Conservation (phyloP, 2,113 vertebrate genomes). For the Mormyrus iriodes region DNA sequence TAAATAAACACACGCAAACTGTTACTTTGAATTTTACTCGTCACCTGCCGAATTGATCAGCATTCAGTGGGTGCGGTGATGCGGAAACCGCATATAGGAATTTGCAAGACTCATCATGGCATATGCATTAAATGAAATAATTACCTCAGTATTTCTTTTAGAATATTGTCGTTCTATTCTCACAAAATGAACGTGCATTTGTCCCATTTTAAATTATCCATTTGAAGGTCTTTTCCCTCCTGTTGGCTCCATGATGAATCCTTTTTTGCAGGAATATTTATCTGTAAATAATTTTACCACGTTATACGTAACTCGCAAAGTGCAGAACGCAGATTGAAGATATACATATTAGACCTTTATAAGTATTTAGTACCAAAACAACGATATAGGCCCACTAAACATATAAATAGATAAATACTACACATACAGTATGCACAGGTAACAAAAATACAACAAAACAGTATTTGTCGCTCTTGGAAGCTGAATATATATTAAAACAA, state of each 20-base stretch:
- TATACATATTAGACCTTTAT: background rate
- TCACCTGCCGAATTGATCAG: background rate
- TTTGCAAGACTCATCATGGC: background rate
- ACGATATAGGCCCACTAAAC: background rate
- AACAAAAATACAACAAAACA: background rate
- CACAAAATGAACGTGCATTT: background rate
- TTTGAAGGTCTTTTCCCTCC: background rate
- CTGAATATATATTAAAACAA: background rate
- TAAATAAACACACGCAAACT: background rate
- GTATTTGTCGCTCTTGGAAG: background rate
- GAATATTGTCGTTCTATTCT: background rate
- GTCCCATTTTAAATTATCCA: background rate
- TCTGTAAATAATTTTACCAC: background rate
- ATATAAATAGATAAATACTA: background rate
- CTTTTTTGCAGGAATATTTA: background rate
- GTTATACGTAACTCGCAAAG: background rate
- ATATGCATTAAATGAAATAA: background rate
- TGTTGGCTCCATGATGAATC: background rate
- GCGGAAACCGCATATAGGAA: background rate
- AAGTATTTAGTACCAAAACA: background rate
- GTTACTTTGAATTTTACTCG: background rate
- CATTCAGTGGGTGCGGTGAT: background rate
- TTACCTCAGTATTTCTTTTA: background rate
- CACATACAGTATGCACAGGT: background rate
- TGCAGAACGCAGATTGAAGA: background rate